phyloP scores from a whole-genome alignment of 2,113 vertebrate species.

The Daphoenositta chrysoptera region DNA sequence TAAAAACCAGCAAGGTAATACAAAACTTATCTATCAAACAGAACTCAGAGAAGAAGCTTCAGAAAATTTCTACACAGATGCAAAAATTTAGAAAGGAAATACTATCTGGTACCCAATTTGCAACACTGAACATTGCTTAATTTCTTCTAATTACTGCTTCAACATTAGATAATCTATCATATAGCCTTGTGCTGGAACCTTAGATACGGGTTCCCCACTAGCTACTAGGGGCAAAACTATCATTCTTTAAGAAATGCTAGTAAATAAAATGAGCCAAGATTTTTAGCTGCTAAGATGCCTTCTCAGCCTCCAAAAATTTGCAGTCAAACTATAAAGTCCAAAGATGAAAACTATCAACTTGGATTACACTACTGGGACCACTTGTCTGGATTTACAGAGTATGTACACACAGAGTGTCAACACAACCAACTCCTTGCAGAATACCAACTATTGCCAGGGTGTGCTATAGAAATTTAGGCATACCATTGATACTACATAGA shows the following conservation, averaged over 20 bases:
- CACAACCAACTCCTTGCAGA: background rate
- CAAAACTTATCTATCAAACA: background rate
- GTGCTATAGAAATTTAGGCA: background rate
- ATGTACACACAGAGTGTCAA: background rate
- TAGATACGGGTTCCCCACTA: background rate
- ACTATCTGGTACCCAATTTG: background rate
- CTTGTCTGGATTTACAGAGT: background rate
- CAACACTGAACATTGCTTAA: background rate
- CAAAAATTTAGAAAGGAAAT: background rate
- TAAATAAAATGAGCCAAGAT: background rate
- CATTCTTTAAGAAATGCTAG: background rate
- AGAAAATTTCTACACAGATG: background rate
- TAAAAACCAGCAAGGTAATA: background rate
- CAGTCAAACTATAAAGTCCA: background rate
- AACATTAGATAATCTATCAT: background rate
- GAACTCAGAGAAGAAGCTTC: background rate
- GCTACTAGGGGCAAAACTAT: background rate
- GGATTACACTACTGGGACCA: background rate
- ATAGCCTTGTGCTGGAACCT: background rate
- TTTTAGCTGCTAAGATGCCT: background rate
- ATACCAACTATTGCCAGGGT: background rate
- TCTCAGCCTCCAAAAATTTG: background rate
- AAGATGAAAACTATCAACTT: background rate
- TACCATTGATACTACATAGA: background rate
- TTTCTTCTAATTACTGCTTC: background rate